phyloP scores from a whole-genome alignment of 2,888 invertebrate species.

The Dasypolia templi region DNA sequence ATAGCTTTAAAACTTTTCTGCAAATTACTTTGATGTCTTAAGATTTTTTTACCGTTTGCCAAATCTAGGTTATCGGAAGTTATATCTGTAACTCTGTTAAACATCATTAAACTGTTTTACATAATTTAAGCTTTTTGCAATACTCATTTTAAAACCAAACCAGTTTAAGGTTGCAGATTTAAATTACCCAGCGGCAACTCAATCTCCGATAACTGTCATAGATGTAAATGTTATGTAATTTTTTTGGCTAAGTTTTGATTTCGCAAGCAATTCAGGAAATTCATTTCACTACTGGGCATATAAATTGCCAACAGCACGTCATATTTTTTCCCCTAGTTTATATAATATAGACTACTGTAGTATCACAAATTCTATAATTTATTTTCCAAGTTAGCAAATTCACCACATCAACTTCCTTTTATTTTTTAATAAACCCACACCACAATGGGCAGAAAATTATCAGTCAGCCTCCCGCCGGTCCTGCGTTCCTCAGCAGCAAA shows the following conservation, averaged over 20 bases:
- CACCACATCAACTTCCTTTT: not conserved
- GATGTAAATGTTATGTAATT: constrained; percentile 11
- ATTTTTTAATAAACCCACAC: constrained; percentile 13
- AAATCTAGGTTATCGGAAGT: constrained; percentile 61
- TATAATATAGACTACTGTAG: too few relatives aligned
- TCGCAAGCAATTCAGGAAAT: too few relatives aligned
- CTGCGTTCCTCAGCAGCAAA: constrained; percentile 72
- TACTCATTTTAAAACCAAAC: constrained; percentile 30
- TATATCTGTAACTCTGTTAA: constrained; percentile 29
- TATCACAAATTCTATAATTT: too few relatives aligned
- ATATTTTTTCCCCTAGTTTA: too few relatives aligned
- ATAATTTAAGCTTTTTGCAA: constrained; percentile 36
- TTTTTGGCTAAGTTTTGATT: too few relatives aligned
- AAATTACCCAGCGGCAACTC: constrained; percentile 26
- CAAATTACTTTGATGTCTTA: constrained; percentile 35
- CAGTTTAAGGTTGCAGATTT: constrained; percentile 34
- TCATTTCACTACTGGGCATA: too few relatives aligned
- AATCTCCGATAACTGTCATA: constrained; percentile 25
- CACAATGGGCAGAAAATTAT: constrained; percentile 36
- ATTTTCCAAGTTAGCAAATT: not conserved
- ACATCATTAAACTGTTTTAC: constrained; percentile 29
- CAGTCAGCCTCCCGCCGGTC: constrained; percentile 46
- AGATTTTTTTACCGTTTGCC: constrained; percentile 15
- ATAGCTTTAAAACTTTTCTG: constrained; percentile 7
- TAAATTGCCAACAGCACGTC: too few relatives aligned